Conservation (phyloP, 2,888 invertebrate genomes). For the Cantharis lateralis region DNA sequence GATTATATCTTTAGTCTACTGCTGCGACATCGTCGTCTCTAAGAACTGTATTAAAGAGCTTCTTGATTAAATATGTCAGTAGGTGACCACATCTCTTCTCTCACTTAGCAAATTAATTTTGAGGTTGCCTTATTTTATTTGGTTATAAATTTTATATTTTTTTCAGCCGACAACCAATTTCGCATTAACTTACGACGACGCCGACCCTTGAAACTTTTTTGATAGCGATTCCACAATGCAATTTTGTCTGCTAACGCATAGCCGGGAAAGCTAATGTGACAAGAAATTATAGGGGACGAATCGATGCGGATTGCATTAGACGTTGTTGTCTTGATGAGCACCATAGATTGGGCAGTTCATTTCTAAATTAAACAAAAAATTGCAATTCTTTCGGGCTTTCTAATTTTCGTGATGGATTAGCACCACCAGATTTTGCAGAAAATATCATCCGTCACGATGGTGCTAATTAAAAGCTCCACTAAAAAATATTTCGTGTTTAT, state of each 20-base stretch:
- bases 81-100: slow-evolving; percentile 25
- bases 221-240: neutral
- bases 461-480: neutral
- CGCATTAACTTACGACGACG: neutral
- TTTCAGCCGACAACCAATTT: neutral
- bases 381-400: neutral
- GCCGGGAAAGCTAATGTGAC: neutral
- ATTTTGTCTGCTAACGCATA: neutral
- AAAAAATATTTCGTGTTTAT: neutral
- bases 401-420: neutral
- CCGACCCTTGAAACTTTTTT: neutral
- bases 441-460: neutral
- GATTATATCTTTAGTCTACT: slow-evolving; percentile 19
- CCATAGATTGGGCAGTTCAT: neutral
- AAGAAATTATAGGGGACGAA: neutral
- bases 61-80: slow-evolving; percentile 32
- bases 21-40: slow-evolving; percentile 17
- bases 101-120: slow-evolving; percentile 29
- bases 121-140: neutral
- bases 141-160: neutral
- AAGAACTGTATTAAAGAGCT: slow-evolving; percentile 26
- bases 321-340: neutral
- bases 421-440: neutral
- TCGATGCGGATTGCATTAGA: neutral
- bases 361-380: neutral